Base-by-base conservation (phyloP, 1,140 invertebrate genomes). In the Amyelois transitella region DNA sequence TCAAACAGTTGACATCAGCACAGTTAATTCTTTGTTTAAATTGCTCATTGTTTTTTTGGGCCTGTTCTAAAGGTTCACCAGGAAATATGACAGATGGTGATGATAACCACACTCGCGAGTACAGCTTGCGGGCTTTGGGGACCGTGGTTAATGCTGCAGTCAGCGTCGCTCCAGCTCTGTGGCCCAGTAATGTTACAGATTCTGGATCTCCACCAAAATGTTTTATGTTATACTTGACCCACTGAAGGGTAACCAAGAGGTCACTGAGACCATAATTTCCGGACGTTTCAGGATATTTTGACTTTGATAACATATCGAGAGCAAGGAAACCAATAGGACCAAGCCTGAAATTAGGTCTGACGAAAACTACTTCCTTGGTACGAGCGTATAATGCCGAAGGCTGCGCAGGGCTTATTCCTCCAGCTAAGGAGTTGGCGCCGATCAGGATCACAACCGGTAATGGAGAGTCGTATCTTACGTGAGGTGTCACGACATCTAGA, bases 241-340 rank as follows among this genome's bases (percentile, higher is more conserved):
- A 97, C 49, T 92, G 90, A 0, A 97, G 86, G 0, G 92, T 95
- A 1, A 91, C 90, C 5, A 96, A 75, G 14, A 97, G 91, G 68
- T 97, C 96, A 3, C 93, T 94, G 0, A 96, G 87, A 0, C 93
- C 96, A 72, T 97, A 96, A 71, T 97, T 97, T n/a, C 96, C 96
- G 0, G 95, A 95, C 0, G 92, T 93, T 5, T 86, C 90, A 0
- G 94, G 93, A 77, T 95, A 92, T 17, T 91, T 90, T 0, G 92
- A 84, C 59, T 93, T 90, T 0, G 94, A 92, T 0, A 97, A 74
- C 0, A 91, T 88, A 28, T 94, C 92, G 0, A 93, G 79, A 0
- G 95, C 91, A 1, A 96, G 83, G 73, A 97, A 97, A 6, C 96
- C 96, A 14, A 96, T 92, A 10, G 93, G 87, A 1, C 94, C 94